A percentile compares a stretch with the other conserved stretches of the same genome.
These are phyloP conservation scores for Poecilia picta DNA, from an alignment of 2,797 vertebrate genomes.

Conservation along the genomic window DNA sequence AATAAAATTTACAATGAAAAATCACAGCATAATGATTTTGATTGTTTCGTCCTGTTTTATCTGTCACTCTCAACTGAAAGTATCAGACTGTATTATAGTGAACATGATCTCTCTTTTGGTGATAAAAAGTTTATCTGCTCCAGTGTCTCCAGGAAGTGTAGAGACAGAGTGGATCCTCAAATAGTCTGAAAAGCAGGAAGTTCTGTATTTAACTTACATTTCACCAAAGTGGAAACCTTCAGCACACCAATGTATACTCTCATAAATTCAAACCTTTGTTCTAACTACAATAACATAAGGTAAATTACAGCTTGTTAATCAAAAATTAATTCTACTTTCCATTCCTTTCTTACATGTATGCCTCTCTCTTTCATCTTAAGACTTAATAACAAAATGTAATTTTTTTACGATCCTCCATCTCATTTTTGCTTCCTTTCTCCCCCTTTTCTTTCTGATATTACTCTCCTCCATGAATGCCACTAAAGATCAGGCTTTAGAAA, in stretches of 20 bases:
- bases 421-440: conserved; percentile 17
- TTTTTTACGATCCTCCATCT: conserved; percentile 1
- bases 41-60: neutral
- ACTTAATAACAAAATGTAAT: neutral
- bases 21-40: neutral
- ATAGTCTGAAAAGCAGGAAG: neutral
- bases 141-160: neutral
- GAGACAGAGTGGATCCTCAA: neutral
- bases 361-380: neutral
- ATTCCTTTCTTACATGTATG: neutral
- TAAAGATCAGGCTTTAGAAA: conserved; percentile 73
- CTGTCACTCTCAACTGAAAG: neutral
- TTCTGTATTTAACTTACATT: neutral
- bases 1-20: neutral
- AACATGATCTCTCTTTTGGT: neutral
- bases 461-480: conserved; percentile 73
- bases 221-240: neutral
- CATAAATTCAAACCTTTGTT: neutral
- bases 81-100: neutral
- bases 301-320: neutral
- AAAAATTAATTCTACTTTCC: neutral
- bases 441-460: conserved; percentile 57
- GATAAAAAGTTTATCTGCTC: neutral
- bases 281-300: neutral
- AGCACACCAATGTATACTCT: neutral